Evolutionary conservation across 2,888 invertebrate species (phyloP).

Genomic region (Syritta pipiens): DNA sequence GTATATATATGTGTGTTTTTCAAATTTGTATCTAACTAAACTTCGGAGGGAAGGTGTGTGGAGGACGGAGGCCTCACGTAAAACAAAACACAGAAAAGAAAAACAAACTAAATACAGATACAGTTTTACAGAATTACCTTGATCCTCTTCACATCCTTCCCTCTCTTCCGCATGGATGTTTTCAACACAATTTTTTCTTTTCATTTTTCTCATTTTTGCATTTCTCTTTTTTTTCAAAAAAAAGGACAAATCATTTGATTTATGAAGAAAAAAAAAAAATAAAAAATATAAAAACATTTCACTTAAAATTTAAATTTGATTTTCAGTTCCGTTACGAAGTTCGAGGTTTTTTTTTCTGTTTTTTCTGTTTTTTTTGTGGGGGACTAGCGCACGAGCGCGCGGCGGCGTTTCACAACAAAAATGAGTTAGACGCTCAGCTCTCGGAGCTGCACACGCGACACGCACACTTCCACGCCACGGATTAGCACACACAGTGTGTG

Average conservation of each 20-base stretch:
- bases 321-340: conserved; percentile 67
- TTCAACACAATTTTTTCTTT: conserved; percentile 46
- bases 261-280: conserved; percentile 22
- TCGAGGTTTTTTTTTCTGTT: conserved; percentile 49
- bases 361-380: conserved; percentile 14
- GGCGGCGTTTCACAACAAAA: conserved; percentile 39
- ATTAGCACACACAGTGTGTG: conserved; percentile 46
- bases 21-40: conserved; percentile 30
- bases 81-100: conserved; percentile 9
- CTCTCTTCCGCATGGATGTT: conserved; percentile 36
- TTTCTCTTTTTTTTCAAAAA: neutral
- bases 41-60: conserved; percentile 50
- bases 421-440: conserved; percentile 54
- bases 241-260: conserved; percentile 19
- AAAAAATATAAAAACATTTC: conserved; percentile 43
- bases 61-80: conserved; percentile 15
- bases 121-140: conserved; percentile 64
- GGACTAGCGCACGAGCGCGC: conserved; percentile 50
- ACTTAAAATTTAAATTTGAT: conserved; percentile 68
- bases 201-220: conserved; percentile 8
- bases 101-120: conserved; percentile 41
- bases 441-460: conserved; percentile 62
- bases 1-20: conserved; percentile 20
- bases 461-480: conserved; percentile 51
- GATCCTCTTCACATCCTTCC: conserved; percentile 59